phyloP scores from a whole-genome alignment of 2,797 vertebrate species.

The Mus caroli region DNA sequence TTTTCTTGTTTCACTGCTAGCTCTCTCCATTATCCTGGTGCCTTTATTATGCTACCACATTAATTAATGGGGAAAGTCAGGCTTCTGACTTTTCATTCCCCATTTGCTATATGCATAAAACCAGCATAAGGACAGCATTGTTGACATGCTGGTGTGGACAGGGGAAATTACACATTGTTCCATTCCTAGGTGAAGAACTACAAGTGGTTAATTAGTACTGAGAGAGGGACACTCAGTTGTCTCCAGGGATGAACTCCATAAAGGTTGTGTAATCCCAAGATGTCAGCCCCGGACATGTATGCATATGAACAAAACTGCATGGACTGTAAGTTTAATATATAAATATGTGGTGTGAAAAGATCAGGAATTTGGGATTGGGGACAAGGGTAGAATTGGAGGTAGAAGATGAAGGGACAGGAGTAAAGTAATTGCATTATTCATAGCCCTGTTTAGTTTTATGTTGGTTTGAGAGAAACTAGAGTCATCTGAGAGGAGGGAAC shows the following conservation, averaged over 20 bases:
- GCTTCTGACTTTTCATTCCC: neutral
- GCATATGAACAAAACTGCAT: neutral
- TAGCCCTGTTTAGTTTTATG: neutral
- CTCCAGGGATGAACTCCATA: neutral
- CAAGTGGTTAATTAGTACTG: neutral
- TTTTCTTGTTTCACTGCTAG: neutral
- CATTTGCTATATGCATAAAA: neutral
- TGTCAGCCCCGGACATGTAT: neutral
- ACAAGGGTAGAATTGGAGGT: neutral
- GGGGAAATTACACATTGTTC: neutral
- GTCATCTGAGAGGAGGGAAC: neutral
- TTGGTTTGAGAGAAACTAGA: neutral
- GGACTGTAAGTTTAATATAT: neutral
- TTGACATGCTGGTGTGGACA: neutral
- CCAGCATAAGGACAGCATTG: neutral
- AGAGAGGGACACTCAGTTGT: neutral
- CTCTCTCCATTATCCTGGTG: fast-evolving
- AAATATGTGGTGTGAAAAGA: neutral
- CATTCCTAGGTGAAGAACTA: neutral
- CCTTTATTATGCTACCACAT: neutral
- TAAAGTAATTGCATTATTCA: neutral
- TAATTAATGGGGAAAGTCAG: neutral
- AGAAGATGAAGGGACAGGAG: neutral
- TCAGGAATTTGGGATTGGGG: neutral
- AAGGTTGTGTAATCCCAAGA: neutral